A percentile compares a stretch with the other conserved stretches of the same genome.
Conservation (phyloP, 2,888 invertebrate species). For the Dichetophora obliterata region DNA sequence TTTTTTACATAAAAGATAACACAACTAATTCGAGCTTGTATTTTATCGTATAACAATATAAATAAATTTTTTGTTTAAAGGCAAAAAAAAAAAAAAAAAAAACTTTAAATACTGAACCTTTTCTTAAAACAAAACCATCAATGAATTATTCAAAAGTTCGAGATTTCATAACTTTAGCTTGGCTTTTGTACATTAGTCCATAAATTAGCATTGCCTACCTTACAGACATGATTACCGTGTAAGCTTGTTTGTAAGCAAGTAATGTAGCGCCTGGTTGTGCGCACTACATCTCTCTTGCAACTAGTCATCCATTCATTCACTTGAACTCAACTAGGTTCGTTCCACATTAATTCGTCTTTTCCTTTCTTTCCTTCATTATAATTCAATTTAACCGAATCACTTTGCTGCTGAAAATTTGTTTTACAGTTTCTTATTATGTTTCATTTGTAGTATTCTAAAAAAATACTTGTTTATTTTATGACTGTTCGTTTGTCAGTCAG, state of each 20-base stretch:
- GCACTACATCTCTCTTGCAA: background rate
- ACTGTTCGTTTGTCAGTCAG: background rate
- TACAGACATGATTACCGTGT: no score
- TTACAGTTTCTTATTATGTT: conserved; percentile 23
- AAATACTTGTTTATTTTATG: background rate
- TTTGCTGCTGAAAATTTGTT: conserved; percentile 4
- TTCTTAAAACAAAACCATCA: no score
- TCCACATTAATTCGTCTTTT: conserved; percentile 17
- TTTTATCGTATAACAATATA: no score
- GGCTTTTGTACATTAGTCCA: no score
- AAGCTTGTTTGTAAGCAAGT: background rate
- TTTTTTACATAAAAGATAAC: no score
- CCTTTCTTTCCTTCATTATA: conserved; percentile 31
- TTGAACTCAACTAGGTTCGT: background rate
- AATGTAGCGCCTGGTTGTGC: background rate
- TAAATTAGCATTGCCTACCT: no score
- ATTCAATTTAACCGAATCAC: conserved; percentile 30
- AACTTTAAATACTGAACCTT: no score
- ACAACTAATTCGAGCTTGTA: no score
- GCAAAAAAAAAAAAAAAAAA: no score
- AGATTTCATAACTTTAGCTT: no score
- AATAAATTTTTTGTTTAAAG: no score
- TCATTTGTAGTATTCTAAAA: conserved; percentile 10
- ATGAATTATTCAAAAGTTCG: no score
- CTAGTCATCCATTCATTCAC: background rate